A percentile compares a stretch with the other conserved stretches of the same genome.
phyloP scores from a whole-genome alignment of 2,797 vertebrate species.

The Esox lucius region DNA sequence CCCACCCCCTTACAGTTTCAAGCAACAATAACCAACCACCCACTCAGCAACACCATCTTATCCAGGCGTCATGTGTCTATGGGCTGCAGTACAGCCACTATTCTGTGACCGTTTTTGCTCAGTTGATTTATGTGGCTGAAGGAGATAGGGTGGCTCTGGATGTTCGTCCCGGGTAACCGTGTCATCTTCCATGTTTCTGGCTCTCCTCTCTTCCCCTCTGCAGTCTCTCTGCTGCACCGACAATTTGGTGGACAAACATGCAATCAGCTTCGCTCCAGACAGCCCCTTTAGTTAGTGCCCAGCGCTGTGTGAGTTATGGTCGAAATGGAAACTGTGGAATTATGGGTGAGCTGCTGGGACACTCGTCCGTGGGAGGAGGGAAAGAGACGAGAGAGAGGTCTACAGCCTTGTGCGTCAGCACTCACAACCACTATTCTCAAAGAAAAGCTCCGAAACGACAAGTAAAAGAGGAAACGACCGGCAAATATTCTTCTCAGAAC shows the following conservation, averaged over 20 bases:
- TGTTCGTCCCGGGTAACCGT: conserved; percentile 43
- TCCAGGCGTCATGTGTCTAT: conserved; percentile 20
- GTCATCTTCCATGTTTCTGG: conserved; percentile 61
- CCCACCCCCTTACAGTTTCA: neutral
- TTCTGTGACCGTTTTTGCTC: conserved; percentile 8
- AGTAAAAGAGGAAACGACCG: neutral
- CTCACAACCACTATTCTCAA: conserved; percentile 53
- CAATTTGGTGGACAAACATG: conserved; percentile 76
- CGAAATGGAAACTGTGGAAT: conserved; percentile 76
- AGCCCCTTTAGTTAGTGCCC: conserved; percentile 72
- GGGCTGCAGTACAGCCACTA: neutral
- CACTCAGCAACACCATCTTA: neutral
- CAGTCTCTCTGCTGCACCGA: conserved; percentile 57
- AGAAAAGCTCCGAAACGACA: conserved; percentile 47
- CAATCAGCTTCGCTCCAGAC: conserved; percentile 75
- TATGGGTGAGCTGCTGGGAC: conserved; percentile 71
- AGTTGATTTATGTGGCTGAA: conserved; percentile 36
- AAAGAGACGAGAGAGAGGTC: conserved; percentile 36
- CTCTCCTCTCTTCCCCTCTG: conserved; percentile 49
- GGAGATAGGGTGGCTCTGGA: conserved; percentile 43
- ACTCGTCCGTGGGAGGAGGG: conserved; percentile 60
- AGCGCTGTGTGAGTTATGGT: conserved; percentile 76
- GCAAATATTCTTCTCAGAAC: neutral
- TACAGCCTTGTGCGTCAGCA: conserved; percentile 44
- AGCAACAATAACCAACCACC: neutral